These are phyloP conservation scores for Macrostomum lignano DNA, from an alignment of 1,140 invertebrate species.

Conservation along the genomic window DNA sequence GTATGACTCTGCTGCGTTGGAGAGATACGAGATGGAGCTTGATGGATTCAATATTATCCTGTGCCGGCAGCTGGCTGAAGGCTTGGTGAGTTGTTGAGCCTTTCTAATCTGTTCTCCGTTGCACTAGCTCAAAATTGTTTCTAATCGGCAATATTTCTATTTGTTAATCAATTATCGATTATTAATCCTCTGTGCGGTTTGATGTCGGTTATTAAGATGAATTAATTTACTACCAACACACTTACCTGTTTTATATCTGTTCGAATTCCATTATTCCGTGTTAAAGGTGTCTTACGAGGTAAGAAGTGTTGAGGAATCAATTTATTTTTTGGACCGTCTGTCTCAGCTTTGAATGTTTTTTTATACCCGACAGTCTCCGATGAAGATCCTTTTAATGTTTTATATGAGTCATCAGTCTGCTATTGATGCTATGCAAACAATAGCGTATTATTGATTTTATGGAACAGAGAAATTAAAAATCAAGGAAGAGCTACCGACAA, in stretches of 20 bases:
- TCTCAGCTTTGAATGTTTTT: too few relatives aligned
- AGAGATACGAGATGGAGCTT: constrained; percentile 44
- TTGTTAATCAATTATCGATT: constrained; percentile 1
- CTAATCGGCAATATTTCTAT: background rate
- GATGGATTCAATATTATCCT: constrained; percentile 71
- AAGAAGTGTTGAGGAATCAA: constrained; percentile 4
- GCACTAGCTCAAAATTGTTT: too few relatives aligned
- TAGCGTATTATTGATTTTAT: too few relatives aligned
- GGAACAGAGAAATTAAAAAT: too few relatives aligned
- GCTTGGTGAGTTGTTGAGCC: background rate
- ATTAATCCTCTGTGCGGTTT: background rate
- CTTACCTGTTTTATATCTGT: background rate
- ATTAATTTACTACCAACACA: background rate
- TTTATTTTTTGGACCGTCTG: too few relatives aligned
- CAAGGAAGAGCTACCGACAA: too few relatives aligned
- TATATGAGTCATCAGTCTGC: too few relatives aligned
- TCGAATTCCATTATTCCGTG: background rate
- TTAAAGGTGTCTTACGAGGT: constrained; percentile 11
- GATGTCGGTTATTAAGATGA: background rate
- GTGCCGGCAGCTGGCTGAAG: constrained; percentile 56
- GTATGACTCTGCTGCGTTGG: constrained; percentile 26
- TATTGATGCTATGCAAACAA: too few relatives aligned
- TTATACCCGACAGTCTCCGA: too few relatives aligned
- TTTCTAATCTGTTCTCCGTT: too few relatives aligned
- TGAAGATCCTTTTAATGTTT: too few relatives aligned